Conservation (phyloP, 1,140 invertebrate species). For the Oncopodura yosiiana region DNA sequence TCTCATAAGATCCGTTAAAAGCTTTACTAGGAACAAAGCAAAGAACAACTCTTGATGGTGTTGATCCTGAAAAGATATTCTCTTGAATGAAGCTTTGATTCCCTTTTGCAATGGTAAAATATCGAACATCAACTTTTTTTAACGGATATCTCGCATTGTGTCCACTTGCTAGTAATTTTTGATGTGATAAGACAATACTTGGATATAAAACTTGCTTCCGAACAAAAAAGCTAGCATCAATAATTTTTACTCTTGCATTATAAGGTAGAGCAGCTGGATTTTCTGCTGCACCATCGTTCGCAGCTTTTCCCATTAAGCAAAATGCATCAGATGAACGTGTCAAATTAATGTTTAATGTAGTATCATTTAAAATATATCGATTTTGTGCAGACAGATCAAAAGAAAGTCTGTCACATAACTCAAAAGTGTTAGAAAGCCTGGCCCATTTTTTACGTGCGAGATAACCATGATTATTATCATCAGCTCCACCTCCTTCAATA, state of each 20-base stretch:
- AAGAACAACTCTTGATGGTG: conserved; percentile 40
- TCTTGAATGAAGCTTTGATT: conserved; percentile 16
- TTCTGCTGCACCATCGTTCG: too few relatives aligned
- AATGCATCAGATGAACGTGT: background rate
- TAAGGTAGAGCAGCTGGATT: too few relatives aligned
- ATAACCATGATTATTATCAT: background rate
- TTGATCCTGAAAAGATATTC: conserved; percentile 33
- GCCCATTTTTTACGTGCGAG: background rate
- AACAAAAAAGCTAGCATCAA: too few relatives aligned
- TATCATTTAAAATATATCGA: background rate
- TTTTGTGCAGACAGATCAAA: background rate
- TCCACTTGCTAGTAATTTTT: too few relatives aligned
- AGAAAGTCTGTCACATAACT: background rate
- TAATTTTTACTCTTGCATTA: too few relatives aligned
- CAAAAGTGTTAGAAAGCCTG: background rate
- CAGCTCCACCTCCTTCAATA: too few relatives aligned
- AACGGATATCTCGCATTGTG: too few relatives aligned
- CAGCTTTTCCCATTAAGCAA: background rate
- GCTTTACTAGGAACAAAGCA: conserved; percentile 40
- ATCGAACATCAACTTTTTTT: too few relatives aligned
- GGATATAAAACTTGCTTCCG: too few relatives aligned
- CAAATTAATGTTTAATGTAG: background rate
- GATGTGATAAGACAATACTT: too few relatives aligned
- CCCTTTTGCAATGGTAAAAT: too few relatives aligned
- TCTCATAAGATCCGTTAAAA: conserved; percentile 38